Evolutionary conservation across 2,113 vertebrate genomes (phyloP), one percentile per base, ranked within the genome.

Genomic region (Odontesthes bonariensis): DNA sequence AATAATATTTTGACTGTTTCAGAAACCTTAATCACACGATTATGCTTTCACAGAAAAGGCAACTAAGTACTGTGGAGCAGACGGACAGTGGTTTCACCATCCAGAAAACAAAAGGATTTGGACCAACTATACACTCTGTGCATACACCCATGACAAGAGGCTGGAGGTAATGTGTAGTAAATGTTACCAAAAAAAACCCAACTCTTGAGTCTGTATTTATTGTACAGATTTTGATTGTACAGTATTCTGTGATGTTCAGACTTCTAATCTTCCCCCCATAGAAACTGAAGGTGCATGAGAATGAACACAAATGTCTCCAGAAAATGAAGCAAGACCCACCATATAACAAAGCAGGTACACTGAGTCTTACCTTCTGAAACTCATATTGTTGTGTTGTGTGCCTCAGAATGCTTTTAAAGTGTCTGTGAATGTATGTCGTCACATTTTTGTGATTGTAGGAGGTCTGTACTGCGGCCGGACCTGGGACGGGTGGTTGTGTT

Each of bases 401-500:
- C 53, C 23, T 13, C 14, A n/a, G 6, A 27, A 32, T 22, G 20
- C 14, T 6, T 58, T 31, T 8, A 8, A 17, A 8, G 17, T 3
- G n/a, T 17, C 2, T 12, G 19, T 44, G 5, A 17, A 49, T 19
- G 23, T 20, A 9, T 47, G 10, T 27, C 16, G 6, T 64, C 22
- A n/a, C 55, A 1, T 51, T 57, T 19, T 53, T 74, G 46, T 78
- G 47, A 17, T 40, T 73, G n/a, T 44, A 54, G 46, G 1, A 89
- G 89, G 27, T 16, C 69, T 63, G 22, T 55, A 77, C 77, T 91
- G 90, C 46, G 52, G 67, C 38, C 63, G 77, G 11, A 69, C 73
- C 71, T 91, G 90, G 90, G 90, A 91, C 8, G 90, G 90, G 5
- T 86, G 77, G 81, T 22, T 90, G 60, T 91, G 90, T 69, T 91